These are phyloP conservation scores for Coregonus clupeaformis DNA, from an alignment of 2,113 vertebrate genomes.

Conservation along the genomic window DNA sequence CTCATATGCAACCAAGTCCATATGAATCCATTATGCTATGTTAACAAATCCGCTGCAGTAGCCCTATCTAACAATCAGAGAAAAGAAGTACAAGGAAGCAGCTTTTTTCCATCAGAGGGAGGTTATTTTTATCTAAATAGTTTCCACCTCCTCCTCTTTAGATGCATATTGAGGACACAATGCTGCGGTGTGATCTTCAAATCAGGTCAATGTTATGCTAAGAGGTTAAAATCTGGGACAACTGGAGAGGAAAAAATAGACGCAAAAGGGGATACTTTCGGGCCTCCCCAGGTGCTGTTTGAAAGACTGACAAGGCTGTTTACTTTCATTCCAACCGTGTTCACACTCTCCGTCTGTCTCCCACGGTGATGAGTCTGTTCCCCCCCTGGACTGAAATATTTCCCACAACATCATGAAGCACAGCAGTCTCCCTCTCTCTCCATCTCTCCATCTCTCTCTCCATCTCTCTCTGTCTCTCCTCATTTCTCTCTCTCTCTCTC, in stretches of 20 bases:
- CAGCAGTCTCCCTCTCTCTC: neutral
- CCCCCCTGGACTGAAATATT: neutral
- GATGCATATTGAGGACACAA: constrained; percentile 30
- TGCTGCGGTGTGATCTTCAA: constrained; percentile 39
- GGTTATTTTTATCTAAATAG: constrained; percentile 34
- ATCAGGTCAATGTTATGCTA: constrained; percentile 50
- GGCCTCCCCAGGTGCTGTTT: constrained; percentile 23
- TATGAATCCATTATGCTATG: constrained; percentile 22
- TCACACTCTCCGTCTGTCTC: constrained; percentile 16
- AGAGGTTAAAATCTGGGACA: constrained; percentile 54
- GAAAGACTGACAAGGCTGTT: constrained; percentile 25
- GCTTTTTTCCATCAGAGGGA: constrained; percentile 17
- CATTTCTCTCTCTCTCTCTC: neutral
- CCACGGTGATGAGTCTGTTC: neutral
- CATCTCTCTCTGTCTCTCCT: neutral
- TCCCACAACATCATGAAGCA: neutral
- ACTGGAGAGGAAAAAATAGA: constrained; percentile 20
- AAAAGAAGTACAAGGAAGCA: constrained; percentile 15
- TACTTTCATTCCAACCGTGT: constrained; percentile 15
- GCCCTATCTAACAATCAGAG: constrained; percentile 23
- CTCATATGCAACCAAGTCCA: constrained; percentile 7
- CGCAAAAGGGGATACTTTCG: neutral
- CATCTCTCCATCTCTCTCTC: neutral
- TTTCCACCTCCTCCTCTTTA: constrained; percentile 18
- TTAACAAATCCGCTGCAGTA: constrained; percentile 32